Evolutionary conservation across 1,140 invertebrate species (phyloP).

Genomic region (Listronotus oregonensis): DNA sequence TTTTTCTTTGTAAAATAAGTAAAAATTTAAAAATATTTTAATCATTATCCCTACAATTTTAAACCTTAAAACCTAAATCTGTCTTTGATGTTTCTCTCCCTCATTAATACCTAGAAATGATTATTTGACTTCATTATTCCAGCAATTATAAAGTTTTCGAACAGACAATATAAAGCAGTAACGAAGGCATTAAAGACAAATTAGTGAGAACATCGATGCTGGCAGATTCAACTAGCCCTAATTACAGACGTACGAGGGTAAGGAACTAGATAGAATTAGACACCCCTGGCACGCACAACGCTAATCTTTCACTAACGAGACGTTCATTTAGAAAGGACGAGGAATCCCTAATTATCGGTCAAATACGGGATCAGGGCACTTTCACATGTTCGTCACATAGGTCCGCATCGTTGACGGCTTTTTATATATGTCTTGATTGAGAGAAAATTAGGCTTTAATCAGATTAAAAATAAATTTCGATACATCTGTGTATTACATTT

Average conservation of each 20-base stretch:
- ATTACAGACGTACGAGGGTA: conserved; percentile 24
- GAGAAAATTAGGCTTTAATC: too few species aligned
- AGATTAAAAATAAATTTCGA: too few species aligned
- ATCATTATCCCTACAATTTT: too few species aligned
- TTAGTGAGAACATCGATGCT: conserved; percentile 25
- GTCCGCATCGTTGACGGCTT: too few species aligned
- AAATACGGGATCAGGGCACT: too few species aligned
- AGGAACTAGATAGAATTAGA: conserved; percentile 37
- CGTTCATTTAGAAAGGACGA: conserved; percentile 44
- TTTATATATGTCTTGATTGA: too few species aligned
- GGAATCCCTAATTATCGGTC: conserved; percentile 18
- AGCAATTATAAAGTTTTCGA: conserved; percentile 27
- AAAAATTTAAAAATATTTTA: too few species aligned
- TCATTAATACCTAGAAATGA: conserved; percentile 16
- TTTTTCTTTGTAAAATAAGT: too few species aligned
- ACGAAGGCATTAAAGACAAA: conserved; percentile 31
- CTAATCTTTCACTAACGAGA: conserved; percentile 48
- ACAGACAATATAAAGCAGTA: conserved; percentile 16
- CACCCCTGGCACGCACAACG: conserved; percentile 42
- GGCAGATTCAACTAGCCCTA: conserved; percentile 22
- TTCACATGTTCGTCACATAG: too few species aligned
- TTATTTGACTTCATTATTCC: conserved; percentile 29
- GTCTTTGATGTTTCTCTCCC: not conserved
- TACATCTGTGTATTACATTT: too few species aligned
- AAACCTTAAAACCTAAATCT: not conserved